Evolutionary conservation across 2,113 vertebrate species (phyloP), one percentile per base, ranked within the genome.

Genomic region (Apodemus speciosus): DNA sequence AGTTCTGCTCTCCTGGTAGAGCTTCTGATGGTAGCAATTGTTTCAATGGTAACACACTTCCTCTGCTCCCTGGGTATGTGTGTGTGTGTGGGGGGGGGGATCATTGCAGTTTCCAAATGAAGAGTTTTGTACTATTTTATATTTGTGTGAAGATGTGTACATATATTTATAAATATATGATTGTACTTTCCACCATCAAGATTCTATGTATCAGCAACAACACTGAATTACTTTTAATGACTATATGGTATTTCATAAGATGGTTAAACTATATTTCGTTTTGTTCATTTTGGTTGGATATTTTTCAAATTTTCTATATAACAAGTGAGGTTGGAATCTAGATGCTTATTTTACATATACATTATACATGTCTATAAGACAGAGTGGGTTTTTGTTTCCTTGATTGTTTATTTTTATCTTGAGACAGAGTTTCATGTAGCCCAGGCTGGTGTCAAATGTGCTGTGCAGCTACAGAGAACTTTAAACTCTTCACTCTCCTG

Each of bases 261-360:
- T 75, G 43, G 5, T 51, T 87, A 9, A 9, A 66, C 13, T 91
- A 53, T 60, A 53, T 53, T 86, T 90, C 35, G 68, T 76, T 94
- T 85, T 92, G 30, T 10, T 51, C 32, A 75, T 68, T 90, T 87
- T 84, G 91, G 49, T 81, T 93, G 11, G 1, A 35, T 85, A 69
- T 80, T 88, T 93, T 92, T 94, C 27, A 94, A 89, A 32, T 40
- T 89, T 81, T 77, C 68, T 80, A 11, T 62, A 69, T 81, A 62
- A 60, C 32, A 91, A 77, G 71, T 72, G 43, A 64, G 87, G 2
- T 27, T 62, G 13, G n/a, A 72, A 83, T 88, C 14, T 6, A 69
- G 6, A 18, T 32, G 49, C 1, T 56, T n/a, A 80, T 56, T 75
- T 27, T 64, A 60, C 4, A 32, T 23, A 71, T 49, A 56, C 1